These are phyloP conservation scores for Chloropsis hardwickii DNA, from an alignment of 2,113 vertebrate species.

Conservation along the genomic window DNA sequence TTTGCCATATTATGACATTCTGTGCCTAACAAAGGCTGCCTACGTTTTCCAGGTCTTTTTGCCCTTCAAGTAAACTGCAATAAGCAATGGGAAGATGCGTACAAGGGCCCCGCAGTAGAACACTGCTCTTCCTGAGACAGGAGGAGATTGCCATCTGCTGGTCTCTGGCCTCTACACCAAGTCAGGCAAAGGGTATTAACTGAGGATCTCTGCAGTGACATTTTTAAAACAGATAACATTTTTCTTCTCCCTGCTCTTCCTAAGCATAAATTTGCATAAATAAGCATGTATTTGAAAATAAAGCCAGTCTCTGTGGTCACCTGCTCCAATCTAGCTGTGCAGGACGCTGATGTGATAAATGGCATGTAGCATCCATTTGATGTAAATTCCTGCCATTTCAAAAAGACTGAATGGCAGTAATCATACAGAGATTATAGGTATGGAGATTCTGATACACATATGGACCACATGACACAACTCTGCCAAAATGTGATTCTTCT, in stretches of 20 bases:
- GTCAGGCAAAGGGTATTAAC: not conserved
- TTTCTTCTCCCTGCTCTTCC: not conserved
- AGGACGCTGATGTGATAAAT: not conserved
- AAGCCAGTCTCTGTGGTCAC: not conserved
- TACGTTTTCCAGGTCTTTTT: slow-evolving; percentile 64
- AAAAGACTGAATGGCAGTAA: not conserved
- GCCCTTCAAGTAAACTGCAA: slow-evolving; percentile 68
- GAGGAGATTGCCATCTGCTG: slow-evolving; percentile 73
- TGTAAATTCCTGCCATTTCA: not conserved
- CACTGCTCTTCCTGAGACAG: not conserved
- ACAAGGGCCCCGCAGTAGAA: not conserved
- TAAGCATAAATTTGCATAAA: not conserved
- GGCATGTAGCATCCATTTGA: not conserved
- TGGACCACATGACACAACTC: not conserved
- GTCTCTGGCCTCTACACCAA: not conserved
- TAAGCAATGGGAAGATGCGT: slow-evolving; percentile 18
- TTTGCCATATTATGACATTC: slow-evolving; percentile 56
- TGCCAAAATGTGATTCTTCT: not conserved
- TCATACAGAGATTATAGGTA: not conserved
- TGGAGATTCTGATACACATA: not conserved
- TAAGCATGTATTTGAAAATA: not conserved
- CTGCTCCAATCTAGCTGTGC: not conserved
- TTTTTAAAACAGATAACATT: not conserved
- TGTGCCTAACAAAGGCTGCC: slow-evolving; percentile 75
- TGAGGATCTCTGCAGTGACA: not conserved